Percentiles rank a stretch among this genome's conserved stretches.
Conservation (phyloP, 2,797 vertebrate genomes). For the Helostoma temminkii region DNA sequence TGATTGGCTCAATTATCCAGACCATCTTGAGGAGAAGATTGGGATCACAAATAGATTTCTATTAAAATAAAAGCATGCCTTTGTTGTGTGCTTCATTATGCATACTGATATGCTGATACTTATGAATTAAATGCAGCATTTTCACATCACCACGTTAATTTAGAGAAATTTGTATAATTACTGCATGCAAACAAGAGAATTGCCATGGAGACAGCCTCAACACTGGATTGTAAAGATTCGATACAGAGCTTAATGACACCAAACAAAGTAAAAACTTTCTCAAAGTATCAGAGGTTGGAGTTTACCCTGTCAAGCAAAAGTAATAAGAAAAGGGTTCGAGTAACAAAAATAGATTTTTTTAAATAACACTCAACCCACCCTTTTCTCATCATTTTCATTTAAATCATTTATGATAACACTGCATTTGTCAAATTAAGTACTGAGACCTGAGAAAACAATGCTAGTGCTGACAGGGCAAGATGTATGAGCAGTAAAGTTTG, state of each 20-base stretch:
- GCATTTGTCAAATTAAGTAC: no score
- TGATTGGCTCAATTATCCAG: constrained; percentile 2
- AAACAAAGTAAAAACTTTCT: constrained; percentile 31
- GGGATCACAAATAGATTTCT: constrained; percentile 1
- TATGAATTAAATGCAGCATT: constrained; percentile 22
- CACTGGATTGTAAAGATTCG: not conserved
- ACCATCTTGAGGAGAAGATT: not conserved
- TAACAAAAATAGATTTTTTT: no score
- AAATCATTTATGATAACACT: no score
- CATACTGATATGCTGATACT: constrained; percentile 14
- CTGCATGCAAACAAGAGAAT: constrained; percentile 12
- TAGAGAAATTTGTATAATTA: constrained; percentile 34
- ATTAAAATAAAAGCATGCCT: not conserved
- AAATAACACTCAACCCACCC: no score
- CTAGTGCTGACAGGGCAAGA: no score
- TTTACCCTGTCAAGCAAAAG: no score
- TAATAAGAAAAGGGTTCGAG: no score
- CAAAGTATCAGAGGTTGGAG: constrained; percentile 16
- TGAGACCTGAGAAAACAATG: no score
- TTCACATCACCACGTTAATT: constrained; percentile 15
- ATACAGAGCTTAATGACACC: constrained; percentile 19
- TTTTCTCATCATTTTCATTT: no score
- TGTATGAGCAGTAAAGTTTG: no score
- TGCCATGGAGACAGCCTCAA: constrained; percentile 25
- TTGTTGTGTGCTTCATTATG: not conserved